These are phyloP conservation scores for Aphelinus certus DNA, from an alignment of 1,140 invertebrate species.

Conservation along the genomic window DNA sequence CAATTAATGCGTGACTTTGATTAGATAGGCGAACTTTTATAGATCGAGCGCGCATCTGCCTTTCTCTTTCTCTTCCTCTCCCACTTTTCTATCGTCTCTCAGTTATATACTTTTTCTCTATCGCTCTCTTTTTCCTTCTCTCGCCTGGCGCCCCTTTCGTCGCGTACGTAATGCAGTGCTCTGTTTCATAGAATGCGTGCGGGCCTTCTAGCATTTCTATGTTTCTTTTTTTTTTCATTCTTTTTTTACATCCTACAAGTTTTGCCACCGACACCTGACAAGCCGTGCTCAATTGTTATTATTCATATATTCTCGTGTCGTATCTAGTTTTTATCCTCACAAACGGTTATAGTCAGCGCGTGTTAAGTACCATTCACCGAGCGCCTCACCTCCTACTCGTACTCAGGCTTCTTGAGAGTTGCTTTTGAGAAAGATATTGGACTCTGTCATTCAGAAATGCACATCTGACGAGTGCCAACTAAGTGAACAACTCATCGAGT, in stretches of 20 bases:
- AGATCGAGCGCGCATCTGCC: conserved; percentile 3
- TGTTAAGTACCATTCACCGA: conserved; percentile 38
- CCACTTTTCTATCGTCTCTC: conserved; percentile 18
- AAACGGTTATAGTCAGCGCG: conserved; percentile 36
- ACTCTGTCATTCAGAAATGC: conserved; percentile 10
- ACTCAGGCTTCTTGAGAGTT: not conserved
- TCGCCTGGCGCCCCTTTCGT: conserved; percentile 24
- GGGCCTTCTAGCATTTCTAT: not conserved
- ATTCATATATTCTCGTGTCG: conserved; percentile 43
- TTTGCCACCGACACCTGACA: conserved; percentile 62
- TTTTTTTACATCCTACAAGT: conserved; percentile 45
- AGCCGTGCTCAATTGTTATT: conserved; percentile 60
- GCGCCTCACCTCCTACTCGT: conserved; percentile 26
- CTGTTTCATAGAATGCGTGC: conserved; percentile 28
- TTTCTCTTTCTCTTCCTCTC: conserved; percentile 33
- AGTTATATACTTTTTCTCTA: conserved; percentile 31
- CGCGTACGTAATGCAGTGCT: conserved; percentile 27
- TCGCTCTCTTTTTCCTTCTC: conserved; percentile 27
- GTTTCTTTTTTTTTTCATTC: conserved; percentile 20
- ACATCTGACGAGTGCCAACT: too few relatives aligned
- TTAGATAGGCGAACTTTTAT: too few relatives aligned
- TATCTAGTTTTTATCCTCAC: conserved; percentile 44
- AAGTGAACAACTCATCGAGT: too few relatives aligned
- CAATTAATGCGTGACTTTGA: too few relatives aligned
- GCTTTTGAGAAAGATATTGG: conserved; percentile 17